These are phyloP conservation scores for Gymnarchus niloticus DNA, from an alignment of 2,113 vertebrate species.

Conservation along the genomic window DNA sequence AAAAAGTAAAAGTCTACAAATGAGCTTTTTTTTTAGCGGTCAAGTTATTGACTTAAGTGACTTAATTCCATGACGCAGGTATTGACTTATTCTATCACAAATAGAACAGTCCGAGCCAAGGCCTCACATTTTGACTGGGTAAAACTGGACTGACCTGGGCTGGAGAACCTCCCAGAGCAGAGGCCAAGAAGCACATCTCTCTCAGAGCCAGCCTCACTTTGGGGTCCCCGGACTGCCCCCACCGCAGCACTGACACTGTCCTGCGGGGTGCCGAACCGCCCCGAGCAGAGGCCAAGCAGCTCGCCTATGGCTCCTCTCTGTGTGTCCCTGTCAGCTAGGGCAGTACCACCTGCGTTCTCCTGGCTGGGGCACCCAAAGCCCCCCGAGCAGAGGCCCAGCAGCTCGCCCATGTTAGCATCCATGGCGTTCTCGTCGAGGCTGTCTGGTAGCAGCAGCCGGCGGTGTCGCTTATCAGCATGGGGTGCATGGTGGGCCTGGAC, in stretches of 20 bases:
- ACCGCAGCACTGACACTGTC: neutral
- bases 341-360: neutral
- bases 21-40: too few relatives aligned
- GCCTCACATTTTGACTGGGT: neutral
- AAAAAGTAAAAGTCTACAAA: too few relatives aligned
- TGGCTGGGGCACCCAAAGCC: conserved; percentile 58
- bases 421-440: conserved; percentile 96
- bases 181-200: conserved; percentile 75
- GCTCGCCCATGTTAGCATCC: conserved; percentile 94
- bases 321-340: neutral
- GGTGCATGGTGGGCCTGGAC: conserved; percentile 50
- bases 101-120: neutral
- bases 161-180: conserved; percentile 78
- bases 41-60: too few relatives aligned
- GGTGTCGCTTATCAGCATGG: conserved; percentile 52
- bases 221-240: conserved; percentile 28
- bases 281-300: conserved; percentile 30
- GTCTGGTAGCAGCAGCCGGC: conserved; percentile 74
- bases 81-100: too few relatives aligned
- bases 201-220: conserved; percentile 29
- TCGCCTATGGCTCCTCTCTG: conserved; percentile 20
- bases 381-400: conserved; percentile 84
- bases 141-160: conserved; percentile 62
- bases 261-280: conserved; percentile 25
- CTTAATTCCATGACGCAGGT: too few relatives aligned